phyloP scores from a whole-genome alignment of 2,888 invertebrate species.

The Caenorhabditis sp. region DNA sequence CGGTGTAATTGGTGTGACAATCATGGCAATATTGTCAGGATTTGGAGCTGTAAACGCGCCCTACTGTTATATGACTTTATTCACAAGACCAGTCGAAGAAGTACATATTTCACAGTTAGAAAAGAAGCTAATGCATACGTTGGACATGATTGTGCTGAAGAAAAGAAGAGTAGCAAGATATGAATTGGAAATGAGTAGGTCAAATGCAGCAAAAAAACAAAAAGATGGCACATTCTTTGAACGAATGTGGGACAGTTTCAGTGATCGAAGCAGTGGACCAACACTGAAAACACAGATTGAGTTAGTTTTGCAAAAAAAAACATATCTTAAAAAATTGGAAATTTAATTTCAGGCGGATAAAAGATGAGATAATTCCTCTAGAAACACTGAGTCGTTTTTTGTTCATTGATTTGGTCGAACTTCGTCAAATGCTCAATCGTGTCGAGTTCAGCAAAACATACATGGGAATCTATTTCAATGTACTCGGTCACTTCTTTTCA shows the following conservation, averaged over 20 bases:
- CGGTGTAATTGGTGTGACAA: slow-evolving; percentile 97
- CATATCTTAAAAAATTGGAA: too few relatives aligned
- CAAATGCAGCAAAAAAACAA: slow-evolving; percentile 2
- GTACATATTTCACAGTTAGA: slow-evolving; percentile 33
- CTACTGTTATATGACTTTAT: slow-evolving; percentile 97
- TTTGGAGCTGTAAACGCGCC: slow-evolving; percentile 99
- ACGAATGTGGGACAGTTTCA: slow-evolving; percentile 26
- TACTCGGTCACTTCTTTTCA: slow-evolving; percentile 96
- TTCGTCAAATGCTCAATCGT: slow-evolving; percentile 82
- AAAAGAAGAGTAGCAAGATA: slow-evolving; percentile 76
- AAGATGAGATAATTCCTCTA: slow-evolving; percentile 81
- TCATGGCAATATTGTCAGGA: slow-evolving; percentile 97
- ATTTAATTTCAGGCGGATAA: slow-evolving; percentile 24
- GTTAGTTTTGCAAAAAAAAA: too few relatives aligned
- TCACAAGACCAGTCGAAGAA: slow-evolving; percentile 72
- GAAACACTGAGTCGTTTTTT: slow-evolving; percentile 92
- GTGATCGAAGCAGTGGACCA: slow-evolving; percentile 27
- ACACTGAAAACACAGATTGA: slow-evolving; percentile 34
- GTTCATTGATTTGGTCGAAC: slow-evolving; percentile 92
- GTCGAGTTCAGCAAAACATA: slow-evolving; percentile 80
- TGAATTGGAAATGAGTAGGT: slow-evolving; percentile 19
- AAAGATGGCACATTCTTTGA: slow-evolving; percentile 24
- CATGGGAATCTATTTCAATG: slow-evolving; percentile 97
- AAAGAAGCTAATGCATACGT: slow-evolving; percentile 81
- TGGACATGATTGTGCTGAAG: slow-evolving; percentile 95